Evolutionary conservation across 2,113 vertebrate genomes (phyloP).

Genomic region (Carassius gibelio): DNA sequence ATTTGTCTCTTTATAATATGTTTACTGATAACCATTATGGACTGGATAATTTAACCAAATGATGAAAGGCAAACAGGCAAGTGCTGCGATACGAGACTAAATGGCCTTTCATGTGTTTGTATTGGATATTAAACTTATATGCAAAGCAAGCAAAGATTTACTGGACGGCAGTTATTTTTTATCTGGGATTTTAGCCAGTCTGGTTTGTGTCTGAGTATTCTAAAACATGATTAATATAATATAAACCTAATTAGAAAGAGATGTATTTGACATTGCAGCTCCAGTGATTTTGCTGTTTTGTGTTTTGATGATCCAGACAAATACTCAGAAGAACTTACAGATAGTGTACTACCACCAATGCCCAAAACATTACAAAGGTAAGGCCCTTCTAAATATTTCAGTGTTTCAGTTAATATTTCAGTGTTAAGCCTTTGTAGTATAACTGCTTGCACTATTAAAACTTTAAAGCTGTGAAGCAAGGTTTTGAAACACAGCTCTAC

Average conservation of each 20-base stretch:
- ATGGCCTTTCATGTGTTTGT: neutral
- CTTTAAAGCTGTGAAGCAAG: neutral
- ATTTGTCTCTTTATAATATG: neutral
- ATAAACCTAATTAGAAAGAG: neutral
- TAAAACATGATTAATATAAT: neutral
- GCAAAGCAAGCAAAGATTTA: constrained; percentile 4
- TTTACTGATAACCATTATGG: neutral
- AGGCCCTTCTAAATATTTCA: neutral
- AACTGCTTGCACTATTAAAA: neutral
- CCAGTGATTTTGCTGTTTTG: neutral
- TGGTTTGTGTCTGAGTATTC: neutral
- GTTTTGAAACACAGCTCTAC: neutral
- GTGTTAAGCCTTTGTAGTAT: neutral
- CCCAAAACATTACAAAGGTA: neutral
- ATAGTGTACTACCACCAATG: neutral
- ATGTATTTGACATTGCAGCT: neutral
- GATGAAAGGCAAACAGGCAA: neutral
- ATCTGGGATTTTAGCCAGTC: neutral
- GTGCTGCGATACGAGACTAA: neutral
- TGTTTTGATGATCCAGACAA: neutral
- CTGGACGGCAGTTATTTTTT: neutral
- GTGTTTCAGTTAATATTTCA: neutral
- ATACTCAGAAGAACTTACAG: neutral
- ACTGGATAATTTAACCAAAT: neutral
- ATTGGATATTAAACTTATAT: neutral